A percentile compares a stretch with the other conserved stretches of the same genome.
phyloP scores from a whole-genome alignment of 2,797 vertebrate genomes.

The Adrianichthys oophorus region DNA sequence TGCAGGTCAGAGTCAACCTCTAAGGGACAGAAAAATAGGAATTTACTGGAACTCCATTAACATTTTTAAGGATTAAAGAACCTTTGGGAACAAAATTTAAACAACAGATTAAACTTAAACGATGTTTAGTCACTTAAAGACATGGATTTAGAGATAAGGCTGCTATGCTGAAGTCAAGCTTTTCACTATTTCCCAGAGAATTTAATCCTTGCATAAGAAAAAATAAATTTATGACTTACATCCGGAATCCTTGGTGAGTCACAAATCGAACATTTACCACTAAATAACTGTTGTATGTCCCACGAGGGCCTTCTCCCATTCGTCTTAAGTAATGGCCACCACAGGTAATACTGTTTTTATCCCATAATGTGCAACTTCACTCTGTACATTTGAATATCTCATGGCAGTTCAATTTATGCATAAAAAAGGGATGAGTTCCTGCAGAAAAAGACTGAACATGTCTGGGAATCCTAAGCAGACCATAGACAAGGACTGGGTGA shows the following conservation, averaged over 20 bases:
- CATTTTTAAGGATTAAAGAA: too few species aligned
- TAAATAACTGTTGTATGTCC: conserved; percentile 12
- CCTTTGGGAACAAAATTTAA: too few species aligned
- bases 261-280: conserved; percentile 39
- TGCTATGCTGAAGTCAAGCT: too few species aligned
- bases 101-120: too few species aligned
- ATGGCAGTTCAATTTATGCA: conserved; percentile 75
- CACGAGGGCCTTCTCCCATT: conserved; percentile 32
- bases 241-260: conserved; percentile 24
- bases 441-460: conserved; percentile 75
- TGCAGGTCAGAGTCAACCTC: too few species aligned
- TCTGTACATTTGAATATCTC: conserved; percentile 65
- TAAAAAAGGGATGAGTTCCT: conserved; percentile 61
- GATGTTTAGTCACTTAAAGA: too few species aligned
- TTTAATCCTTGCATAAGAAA: conserved; percentile 16
- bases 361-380: conserved; percentile 57
- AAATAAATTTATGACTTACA: conserved; percentile 10
- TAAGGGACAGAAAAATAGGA: too few species aligned
- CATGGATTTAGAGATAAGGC: too few species aligned
- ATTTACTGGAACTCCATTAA: too few species aligned
- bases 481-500: conserved; percentile 66
- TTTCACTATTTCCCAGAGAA: neutral
- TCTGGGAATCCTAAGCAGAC: conserved; percentile 82
- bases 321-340: conserved; percentile 37
- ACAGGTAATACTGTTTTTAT: conserved; percentile 39